Percentiles rank a stretch among this genome's conserved stretches.
These are phyloP conservation scores for Rhamphomyia laevipes DNA, from an alignment of 2,888 invertebrate genomes.

Conservation along the genomic window DNA sequence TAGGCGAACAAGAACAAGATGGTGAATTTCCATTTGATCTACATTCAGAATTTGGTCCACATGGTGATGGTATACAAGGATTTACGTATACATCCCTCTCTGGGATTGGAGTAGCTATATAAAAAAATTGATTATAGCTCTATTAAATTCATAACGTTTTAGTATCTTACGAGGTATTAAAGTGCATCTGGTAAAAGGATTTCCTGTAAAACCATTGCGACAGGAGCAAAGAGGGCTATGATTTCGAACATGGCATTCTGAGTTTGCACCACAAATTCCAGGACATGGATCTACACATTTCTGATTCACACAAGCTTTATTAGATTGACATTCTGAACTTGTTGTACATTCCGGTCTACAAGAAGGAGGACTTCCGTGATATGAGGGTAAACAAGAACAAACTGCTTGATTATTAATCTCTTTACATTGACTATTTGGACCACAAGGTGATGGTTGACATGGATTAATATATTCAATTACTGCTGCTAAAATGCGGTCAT, in stretches of 20 bases:
- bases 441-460: constrained; percentile 54
- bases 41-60: constrained; percentile 65
- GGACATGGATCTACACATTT: constrained; percentile 61
- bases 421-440: constrained; percentile 66
- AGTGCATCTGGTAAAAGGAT: constrained; percentile 53
- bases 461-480: constrained; percentile 34
- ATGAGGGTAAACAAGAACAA: constrained; percentile 54
- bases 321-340: constrained; percentile 53
- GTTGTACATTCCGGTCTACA: constrained; percentile 63
- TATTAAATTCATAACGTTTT: too few relatives aligned
- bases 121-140: too few relatives aligned
- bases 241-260: constrained; percentile 50
- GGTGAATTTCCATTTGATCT: constrained; percentile 41
- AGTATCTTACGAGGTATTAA: constrained; percentile 29
- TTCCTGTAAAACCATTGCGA: constrained; percentile 52
- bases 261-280: constrained; percentile 48
- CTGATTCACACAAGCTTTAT: constrained; percentile 56
- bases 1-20: constrained; percentile 56
- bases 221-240: constrained; percentile 69
- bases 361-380: constrained; percentile 57
- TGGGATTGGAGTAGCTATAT: too few relatives aligned
- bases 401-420: constrained; percentile 57
- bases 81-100: constrained; percentile 24
- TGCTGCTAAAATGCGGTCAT: constrained; percentile 25
- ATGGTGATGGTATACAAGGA: constrained; percentile 62